These are phyloP conservation scores for Ictalurus punctatus DNA, from an alignment of 2,113 vertebrate species.

Conservation along the genomic window DNA sequence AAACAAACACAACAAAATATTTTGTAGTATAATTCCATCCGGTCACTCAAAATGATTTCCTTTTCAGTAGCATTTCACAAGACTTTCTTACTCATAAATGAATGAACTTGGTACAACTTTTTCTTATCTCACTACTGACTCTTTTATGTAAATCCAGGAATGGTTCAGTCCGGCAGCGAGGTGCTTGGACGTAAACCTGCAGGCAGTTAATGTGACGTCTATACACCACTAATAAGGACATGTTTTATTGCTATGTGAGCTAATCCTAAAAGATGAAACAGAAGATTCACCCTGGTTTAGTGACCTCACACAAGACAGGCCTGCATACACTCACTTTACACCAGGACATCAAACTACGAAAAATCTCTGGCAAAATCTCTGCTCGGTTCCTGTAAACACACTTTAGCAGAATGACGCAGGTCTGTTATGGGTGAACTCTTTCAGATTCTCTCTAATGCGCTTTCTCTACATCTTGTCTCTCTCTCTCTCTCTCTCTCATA, in stretches of 20 bases:
- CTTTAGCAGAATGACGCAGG: conserved; percentile 11
- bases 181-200: conserved; percentile 13
- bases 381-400: conserved; percentile 16
- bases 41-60: background rate
- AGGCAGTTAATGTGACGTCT: conserved; percentile 14
- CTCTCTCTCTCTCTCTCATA: background rate
- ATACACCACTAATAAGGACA: background rate
- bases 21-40: background rate
- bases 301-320: background rate
- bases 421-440: background rate
- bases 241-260: conserved; percentile 32
- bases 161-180: background rate
- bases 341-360: background rate
- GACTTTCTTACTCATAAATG: background rate
- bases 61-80: background rate
- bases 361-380: conserved; percentile 26
- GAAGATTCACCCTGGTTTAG: background rate
- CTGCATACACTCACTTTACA: conserved; percentile 19
- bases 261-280: conserved; percentile 26
- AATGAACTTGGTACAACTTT: background rate
- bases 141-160: conserved; percentile 14
- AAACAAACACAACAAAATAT: background rate
- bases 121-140: conserved; percentile 2
- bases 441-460: background rate
- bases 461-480: background rate